A percentile compares a stretch with the other conserved stretches of the same genome.
phyloP scores from a whole-genome alignment of 2,797 vertebrate genomes.

The Anguilla obscura region DNA sequence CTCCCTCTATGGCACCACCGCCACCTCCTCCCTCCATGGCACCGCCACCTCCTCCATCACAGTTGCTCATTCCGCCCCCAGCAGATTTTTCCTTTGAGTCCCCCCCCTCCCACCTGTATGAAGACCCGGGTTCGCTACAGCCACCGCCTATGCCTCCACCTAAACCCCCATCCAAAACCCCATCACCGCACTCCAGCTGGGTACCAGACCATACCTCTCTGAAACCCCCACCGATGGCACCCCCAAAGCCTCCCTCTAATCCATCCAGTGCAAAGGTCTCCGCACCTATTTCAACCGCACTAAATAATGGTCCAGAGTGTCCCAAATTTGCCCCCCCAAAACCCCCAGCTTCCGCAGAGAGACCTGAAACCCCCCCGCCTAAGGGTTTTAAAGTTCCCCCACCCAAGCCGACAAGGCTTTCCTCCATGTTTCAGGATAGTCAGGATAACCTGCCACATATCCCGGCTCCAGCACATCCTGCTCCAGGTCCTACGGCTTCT shows the following conservation, averaged over 20 bases:
- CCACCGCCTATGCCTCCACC: conserved; percentile 58
- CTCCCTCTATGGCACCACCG: conserved; percentile 64
- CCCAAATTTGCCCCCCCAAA: conserved; percentile 67
- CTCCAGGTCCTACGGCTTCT: conserved; percentile 55
- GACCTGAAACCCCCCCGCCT: conserved; percentile 31
- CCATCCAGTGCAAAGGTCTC: conserved; percentile 47
- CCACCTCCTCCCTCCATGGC: conserved; percentile 68
- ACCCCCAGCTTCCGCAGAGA: conserved; percentile 55
- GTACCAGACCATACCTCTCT: conserved; percentile 52
- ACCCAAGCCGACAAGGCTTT: conserved; percentile 67
- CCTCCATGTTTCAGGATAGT: conserved; percentile 59
- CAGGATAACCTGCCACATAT: conserved; percentile 54
- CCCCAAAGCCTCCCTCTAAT: conserved; percentile 68
- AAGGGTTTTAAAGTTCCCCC: conserved; percentile 66
- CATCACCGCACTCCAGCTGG: conserved; percentile 36
- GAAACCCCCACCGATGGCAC: conserved; percentile 67
- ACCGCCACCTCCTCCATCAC: conserved; percentile 68
- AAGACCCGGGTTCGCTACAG: conserved; percentile 43
- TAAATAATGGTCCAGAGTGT: conserved; percentile 47
- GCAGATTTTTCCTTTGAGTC: conserved; percentile 38
- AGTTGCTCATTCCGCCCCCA: conserved; percentile 52
- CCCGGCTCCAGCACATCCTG: conserved; percentile 54
- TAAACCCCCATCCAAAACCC: conserved; percentile 56
- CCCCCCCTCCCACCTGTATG: conserved; percentile 51
- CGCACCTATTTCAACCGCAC: conserved; percentile 38